Conservation (phyloP, 2,113 vertebrate genomes). For the Pelecanoides urinatrix region DNA sequence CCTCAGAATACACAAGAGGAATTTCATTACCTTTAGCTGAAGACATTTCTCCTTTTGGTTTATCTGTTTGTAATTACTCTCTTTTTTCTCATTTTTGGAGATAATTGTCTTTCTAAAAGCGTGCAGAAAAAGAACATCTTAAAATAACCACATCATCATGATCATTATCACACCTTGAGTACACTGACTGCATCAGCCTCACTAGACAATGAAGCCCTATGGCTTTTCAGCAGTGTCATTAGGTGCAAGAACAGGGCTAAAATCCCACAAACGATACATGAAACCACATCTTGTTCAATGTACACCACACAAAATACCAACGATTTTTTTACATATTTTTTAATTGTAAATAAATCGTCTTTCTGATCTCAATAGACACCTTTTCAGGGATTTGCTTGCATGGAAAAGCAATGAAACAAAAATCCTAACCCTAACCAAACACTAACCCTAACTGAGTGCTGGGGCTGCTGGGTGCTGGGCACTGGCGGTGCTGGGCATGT, state of each 20-base stretch:
- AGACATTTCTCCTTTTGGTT: not conserved
- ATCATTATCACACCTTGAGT: not conserved
- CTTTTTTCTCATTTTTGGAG: not conserved
- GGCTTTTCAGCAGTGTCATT: not conserved
- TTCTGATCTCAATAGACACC: not conserved
- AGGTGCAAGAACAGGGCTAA: not conserved
- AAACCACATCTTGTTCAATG: not conserved
- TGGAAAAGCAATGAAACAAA: not conserved
- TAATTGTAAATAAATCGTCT: not conserved
- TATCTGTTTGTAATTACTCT: not conserved
- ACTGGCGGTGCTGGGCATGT: no score
- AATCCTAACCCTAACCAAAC: not conserved
- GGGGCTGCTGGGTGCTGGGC: no score
- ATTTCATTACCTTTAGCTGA: constrained; percentile 28
- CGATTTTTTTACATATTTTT: not conserved
- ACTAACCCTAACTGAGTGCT: no score
- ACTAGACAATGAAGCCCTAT: not conserved
- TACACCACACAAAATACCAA: not conserved
- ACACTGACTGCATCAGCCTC: not conserved
- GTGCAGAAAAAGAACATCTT: not conserved
- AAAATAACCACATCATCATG: not conserved
- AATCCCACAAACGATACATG: not conserved
- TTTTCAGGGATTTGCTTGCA: not conserved
- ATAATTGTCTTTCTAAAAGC: not conserved
- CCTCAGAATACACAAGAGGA: not conserved